phyloP scores from a whole-genome alignment of 2,113 vertebrate species.

The Neogale vison region DNA sequence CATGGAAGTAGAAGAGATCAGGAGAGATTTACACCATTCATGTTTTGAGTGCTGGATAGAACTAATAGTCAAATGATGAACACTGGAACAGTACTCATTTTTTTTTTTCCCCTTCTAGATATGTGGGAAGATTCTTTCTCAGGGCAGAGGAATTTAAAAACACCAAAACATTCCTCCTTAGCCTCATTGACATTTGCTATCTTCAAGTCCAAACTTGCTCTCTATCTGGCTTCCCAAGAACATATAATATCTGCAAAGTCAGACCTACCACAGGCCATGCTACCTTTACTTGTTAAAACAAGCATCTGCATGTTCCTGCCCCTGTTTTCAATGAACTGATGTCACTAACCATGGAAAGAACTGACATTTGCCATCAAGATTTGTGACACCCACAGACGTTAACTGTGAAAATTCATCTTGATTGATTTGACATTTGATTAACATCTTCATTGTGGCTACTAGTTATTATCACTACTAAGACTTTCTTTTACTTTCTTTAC shows the following conservation, averaged over 20 bases:
- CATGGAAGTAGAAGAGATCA: neutral
- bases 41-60: conserved; percentile 17
- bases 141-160: neutral
- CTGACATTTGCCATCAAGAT: conserved; percentile 42
- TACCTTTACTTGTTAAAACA: conserved; percentile 58
- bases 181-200: neutral
- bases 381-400: conserved; percentile 30
- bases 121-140: conserved; percentile 42
- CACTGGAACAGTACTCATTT: neutral
- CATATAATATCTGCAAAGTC: conserved; percentile 39
- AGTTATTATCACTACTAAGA: neutral
- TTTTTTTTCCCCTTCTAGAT: neutral
- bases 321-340: conserved; percentile 54
- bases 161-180: neutral
- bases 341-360: conserved; percentile 65
- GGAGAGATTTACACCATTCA: neutral
- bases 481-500: neutral
- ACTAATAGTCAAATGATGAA: neutral
- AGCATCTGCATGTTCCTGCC: conserved; percentile 42
- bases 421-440: neutral
- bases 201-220: conserved; percentile 65
- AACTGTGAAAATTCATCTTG: neutral
- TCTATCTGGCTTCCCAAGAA: conserved; percentile 47
- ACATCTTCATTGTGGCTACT: neutral
- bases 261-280: neutral